These are phyloP conservation scores for Emydura subglobosa DNA, from an alignment of 2,113 vertebrate species.

Conservation along the genomic window DNA sequence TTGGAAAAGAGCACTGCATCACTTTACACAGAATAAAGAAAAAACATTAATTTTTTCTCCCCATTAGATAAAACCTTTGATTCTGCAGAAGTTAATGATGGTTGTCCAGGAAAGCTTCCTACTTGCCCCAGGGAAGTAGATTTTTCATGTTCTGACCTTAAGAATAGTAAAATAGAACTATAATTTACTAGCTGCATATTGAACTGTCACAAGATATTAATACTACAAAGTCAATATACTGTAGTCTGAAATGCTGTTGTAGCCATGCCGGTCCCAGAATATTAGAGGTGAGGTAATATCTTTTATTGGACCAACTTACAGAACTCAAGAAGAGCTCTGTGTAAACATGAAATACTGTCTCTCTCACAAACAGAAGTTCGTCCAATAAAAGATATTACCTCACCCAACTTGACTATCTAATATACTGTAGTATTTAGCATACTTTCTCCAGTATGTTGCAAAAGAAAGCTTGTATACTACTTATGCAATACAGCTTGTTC, in stretches of 20 bases:
- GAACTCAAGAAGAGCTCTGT: neutral
- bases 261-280: neutral
- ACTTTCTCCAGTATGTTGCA: neutral
- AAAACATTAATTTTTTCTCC: neutral
- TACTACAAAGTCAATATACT: neutral
- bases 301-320: neutral
- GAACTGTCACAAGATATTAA: neutral
- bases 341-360: neutral
- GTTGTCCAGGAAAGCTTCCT: neutral
- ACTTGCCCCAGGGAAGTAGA: neutral
- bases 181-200: neutral
- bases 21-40: neutral
- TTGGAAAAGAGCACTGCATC: neutral
- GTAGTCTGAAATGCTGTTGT: neutral
- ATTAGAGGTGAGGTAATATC: neutral
- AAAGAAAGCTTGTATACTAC: neutral
- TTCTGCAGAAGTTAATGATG: neutral
- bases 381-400: too few species aligned
- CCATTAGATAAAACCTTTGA: neutral
- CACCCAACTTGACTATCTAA: neutral
- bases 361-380: neutral
- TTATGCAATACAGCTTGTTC: neutral
- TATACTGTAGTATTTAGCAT: neutral
- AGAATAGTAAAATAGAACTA: neutral
- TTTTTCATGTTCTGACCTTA: neutral